Evolutionary conservation across 2,113 vertebrate genomes (phyloP).

Genomic region (Ictalurus furcatus): DNA sequence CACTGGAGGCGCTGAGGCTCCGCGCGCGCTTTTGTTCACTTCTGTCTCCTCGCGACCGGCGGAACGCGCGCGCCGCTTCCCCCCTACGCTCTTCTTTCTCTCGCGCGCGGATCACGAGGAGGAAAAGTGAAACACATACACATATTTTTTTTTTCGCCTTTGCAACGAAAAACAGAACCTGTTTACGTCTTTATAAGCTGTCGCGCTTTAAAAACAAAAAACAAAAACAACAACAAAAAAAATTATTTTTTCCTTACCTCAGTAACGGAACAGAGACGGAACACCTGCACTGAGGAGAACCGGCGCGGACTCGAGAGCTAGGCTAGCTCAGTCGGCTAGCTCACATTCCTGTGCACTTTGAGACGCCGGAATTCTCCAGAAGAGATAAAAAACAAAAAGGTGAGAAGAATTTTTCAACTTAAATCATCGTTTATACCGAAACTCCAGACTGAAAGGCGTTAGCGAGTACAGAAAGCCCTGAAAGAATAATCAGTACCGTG

Average conservation of each 20-base stretch:
- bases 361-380: background rate
- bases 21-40: conserved; percentile 54
- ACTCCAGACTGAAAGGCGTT: background rate
- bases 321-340: background rate
- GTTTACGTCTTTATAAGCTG: background rate
- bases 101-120: background rate
- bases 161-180: background rate
- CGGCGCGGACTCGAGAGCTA: conserved; percentile 11
- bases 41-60: conserved; percentile 40
- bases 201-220: background rate
- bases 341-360: conserved; percentile 45
- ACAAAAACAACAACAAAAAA: too few relatives aligned
- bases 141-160: background rate
- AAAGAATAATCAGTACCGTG: background rate
- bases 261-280: conserved; percentile 3
- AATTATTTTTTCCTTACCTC: background rate
- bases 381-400: background rate
- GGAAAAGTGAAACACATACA: background rate
- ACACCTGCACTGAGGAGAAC: background rate
- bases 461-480: background rate
- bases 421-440: background rate
- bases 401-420: background rate
- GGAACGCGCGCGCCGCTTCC: conserved; percentile 12
- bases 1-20: conserved; percentile 5
- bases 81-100: background rate